Percentiles rank a stretch among this genome's conserved stretches.
Conservation (phyloP, 2,888 invertebrate species). For the Eupithecia vulgata region DNA sequence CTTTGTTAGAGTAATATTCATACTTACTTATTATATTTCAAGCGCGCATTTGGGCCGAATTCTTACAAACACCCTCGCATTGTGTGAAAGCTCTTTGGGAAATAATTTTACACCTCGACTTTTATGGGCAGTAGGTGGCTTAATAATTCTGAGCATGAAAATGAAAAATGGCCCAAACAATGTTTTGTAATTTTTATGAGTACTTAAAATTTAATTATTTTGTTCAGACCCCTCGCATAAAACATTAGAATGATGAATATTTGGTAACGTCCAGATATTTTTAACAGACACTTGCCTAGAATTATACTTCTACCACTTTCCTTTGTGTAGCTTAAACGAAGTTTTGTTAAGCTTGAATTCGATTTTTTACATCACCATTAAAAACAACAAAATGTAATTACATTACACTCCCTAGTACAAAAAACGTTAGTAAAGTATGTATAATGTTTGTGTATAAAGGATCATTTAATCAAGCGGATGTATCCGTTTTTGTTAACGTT, state of each 20-base stretch:
- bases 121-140: conserved; percentile 1
- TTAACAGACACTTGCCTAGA: not conserved
- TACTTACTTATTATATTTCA: not conserved
- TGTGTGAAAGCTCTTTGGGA: conserved; percentile 4
- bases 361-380: not conserved
- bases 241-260: not conserved
- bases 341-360: too few species aligned
- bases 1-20: not conserved
- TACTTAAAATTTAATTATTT: not conserved
- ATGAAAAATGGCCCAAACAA: not conserved
- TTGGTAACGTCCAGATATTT: not conserved
- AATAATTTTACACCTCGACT: conserved; percentile 5
- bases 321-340: not conserved
- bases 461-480: conserved; percentile 3
- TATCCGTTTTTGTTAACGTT: conserved; percentile 1
- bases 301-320: not conserved
- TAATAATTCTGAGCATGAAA: not conserved
- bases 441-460: not conserved
- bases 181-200: conserved; percentile 11
- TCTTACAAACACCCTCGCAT: not conserved
- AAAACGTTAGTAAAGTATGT: not conserved
- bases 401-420: not conserved
- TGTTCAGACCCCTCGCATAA: not conserved
- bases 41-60: not conserved
- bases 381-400: not conserved